phyloP scores from a whole-genome alignment of 2,113 vertebrate species.

The Oryzias javanicus region DNA sequence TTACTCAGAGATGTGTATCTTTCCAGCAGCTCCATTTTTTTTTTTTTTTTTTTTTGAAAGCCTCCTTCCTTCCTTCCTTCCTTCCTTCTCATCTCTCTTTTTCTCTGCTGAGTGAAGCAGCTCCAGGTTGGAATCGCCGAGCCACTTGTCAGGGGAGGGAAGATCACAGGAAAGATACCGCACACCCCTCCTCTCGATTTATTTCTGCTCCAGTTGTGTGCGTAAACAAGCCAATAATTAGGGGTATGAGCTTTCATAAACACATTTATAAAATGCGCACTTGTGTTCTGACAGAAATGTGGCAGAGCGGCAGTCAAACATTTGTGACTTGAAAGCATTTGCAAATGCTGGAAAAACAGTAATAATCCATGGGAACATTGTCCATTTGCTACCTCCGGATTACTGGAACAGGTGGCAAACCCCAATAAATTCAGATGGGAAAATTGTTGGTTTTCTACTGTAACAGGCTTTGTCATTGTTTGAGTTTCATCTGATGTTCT shows the following conservation, averaged over 20 bases:
- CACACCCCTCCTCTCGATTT: not conserved
- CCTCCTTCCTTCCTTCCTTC: not conserved
- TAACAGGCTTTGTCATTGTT: not conserved
- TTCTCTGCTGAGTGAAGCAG: not conserved
- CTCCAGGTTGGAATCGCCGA: conserved; percentile 4
- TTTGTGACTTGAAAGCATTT: not conserved
- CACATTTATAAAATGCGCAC: conserved; percentile 7
- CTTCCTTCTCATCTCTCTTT: not conserved
- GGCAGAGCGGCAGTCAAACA: not conserved
- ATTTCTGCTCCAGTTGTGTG: conserved; percentile 22
- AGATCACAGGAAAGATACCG: conserved; percentile 21
- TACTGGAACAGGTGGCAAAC: conserved; percentile 6
- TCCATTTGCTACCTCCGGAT: conserved; percentile 8
- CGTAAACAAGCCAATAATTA: conserved; percentile 45
- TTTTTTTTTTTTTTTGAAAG: not conserved
- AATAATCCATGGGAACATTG: conserved; percentile 14
- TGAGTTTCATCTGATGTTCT: no score
- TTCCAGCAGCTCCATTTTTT: not conserved
- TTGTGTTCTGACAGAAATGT: conserved; percentile 1
- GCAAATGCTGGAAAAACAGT: not conserved
- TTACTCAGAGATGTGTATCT: conserved; percentile 6
- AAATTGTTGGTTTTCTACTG: no score
- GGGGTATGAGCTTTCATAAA: conserved; percentile 20
- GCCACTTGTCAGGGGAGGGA: conserved; percentile 12
- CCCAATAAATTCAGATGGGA: not conserved